Evolutionary conservation across 2,797 vertebrate species (phyloP).

Genomic region (Telmatherina bonti): DNA sequence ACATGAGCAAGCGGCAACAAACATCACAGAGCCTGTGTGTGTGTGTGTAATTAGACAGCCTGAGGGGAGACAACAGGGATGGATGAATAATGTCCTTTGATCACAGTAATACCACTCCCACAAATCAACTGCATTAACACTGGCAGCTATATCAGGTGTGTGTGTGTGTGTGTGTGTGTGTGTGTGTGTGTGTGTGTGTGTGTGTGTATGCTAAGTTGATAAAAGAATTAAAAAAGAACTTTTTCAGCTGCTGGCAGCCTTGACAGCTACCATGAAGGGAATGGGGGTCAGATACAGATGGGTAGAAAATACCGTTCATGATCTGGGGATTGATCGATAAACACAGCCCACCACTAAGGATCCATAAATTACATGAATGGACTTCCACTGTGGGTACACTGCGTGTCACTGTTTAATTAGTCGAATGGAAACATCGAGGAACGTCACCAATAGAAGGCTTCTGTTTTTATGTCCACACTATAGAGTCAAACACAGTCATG

Average conservation of each 20-base stretch:
- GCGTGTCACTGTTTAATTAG: slow-evolving; percentile 39
- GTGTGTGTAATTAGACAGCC: slow-evolving; percentile 53
- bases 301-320: slow-evolving; percentile 19
- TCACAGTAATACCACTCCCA: slow-evolving; percentile 60
- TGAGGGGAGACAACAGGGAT: slow-evolving; percentile 67
- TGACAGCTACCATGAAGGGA: neutral
- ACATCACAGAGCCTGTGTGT: slow-evolving; percentile 40
- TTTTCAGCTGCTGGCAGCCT: slow-evolving; percentile 17
- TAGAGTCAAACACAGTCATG: slow-evolving; percentile 1
- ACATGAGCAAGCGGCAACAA: slow-evolving; percentile 54
- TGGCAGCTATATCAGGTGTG: slow-evolving; percentile 41
- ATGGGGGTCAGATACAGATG: neutral
- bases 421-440: slow-evolving; percentile 53
- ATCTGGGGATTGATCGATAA: slow-evolving; percentile 23
- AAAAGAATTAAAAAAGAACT: slow-evolving; percentile 19
- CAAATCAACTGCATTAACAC: slow-evolving; percentile 49
- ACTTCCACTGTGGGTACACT: neutral
- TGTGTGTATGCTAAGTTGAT: slow-evolving; percentile 31
- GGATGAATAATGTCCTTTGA: slow-evolving; percentile 79
- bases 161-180: slow-evolving; percentile 31
- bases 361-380: slow-evolving; percentile 52
- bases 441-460: slow-evolving; percentile 12
- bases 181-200: slow-evolving; percentile 25
- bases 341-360: slow-evolving; percentile 15
- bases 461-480: slow-evolving; percentile 1